Percentiles rank a stretch among this genome's conserved stretches.
These are phyloP conservation scores for Caenorhabditis sp. DNA, from an alignment of 2,888 invertebrate genomes.

Conservation along the genomic window DNA sequence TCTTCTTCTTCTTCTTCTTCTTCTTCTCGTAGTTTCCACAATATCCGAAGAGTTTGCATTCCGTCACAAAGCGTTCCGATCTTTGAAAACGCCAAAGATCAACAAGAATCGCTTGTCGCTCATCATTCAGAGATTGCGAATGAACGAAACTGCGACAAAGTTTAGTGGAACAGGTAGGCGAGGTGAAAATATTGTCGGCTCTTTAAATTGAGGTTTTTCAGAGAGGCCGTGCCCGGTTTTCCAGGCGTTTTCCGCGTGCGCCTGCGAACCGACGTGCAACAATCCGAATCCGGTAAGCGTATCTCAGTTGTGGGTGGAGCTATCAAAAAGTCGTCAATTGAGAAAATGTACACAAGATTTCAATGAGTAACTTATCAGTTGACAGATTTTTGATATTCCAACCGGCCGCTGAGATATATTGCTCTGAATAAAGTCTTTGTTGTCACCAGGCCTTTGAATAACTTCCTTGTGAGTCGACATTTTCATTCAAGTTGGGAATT, in stretches of 20 bases:
- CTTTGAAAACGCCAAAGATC: constrained; percentile 31
- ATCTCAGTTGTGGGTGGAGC: too few species aligned
- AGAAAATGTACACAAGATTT: too few species aligned
- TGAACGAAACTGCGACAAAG: constrained; percentile 16
- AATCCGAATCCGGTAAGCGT: constrained; percentile 42
- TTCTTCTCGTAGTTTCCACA: neutral
- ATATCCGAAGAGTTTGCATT: neutral
- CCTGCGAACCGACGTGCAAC: constrained; percentile 41
- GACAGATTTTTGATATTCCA: too few species aligned
- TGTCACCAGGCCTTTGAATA: too few species aligned
- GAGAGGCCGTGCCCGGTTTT: constrained; percentile 32
- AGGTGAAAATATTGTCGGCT: neutral
- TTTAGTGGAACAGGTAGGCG: constrained; percentile 9
- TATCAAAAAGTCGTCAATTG: too few species aligned
- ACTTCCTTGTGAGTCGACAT: too few species aligned
- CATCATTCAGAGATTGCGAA: constrained; percentile 31
- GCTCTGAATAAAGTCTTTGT: too few species aligned
- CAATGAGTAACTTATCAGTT: too few species aligned
- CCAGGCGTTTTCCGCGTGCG: constrained; percentile 34
- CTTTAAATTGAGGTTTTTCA: neutral
- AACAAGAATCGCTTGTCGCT: constrained; percentile 32
- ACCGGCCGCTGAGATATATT: too few species aligned
- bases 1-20: neutral
- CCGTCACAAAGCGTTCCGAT: constrained; percentile 41
- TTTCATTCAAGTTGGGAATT: neutral